phyloP scores from a whole-genome alignment of 2,888 invertebrate species.

The Gymnoscelis rufifasciata region DNA sequence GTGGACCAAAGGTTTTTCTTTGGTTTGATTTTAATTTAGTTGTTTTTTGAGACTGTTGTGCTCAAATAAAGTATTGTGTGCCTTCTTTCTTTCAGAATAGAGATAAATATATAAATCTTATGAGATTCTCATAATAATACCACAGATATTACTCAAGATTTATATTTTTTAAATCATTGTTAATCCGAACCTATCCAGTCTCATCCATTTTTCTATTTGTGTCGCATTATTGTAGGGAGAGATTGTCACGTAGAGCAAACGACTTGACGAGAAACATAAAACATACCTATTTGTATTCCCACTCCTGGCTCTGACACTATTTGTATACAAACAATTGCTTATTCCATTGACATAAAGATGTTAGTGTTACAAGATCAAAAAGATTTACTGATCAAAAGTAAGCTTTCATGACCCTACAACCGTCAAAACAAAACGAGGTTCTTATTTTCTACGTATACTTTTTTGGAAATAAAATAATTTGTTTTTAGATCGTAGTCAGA shows the following conservation, averaged over 20 bases:
- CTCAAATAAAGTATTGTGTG: too few species aligned
- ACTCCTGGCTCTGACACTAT: constrained; percentile 10
- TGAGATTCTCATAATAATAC: too few species aligned
- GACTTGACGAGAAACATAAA: constrained; percentile 15
- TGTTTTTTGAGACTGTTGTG: background rate
- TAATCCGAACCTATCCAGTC: background rate
- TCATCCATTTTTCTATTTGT: constrained; percentile 11
- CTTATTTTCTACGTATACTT: too few species aligned
- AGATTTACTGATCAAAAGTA: background rate
- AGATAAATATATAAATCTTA: too few species aligned
- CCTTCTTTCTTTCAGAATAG: too few species aligned
- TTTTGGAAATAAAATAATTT: too few species aligned
- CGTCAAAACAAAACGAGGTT: too few species aligned
- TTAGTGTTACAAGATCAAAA: background rate
- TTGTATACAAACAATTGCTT: constrained; percentile 12
- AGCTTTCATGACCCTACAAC: too few species aligned
- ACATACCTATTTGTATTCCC: constrained; percentile 11
- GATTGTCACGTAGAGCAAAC: constrained; percentile 17
- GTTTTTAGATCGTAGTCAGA: too few species aligned
- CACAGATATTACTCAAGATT: background rate
- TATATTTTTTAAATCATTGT: background rate
- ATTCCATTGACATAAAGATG: background rate
- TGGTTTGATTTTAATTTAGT: background rate
- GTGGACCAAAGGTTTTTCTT: constrained; percentile 2
- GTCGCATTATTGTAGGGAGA: constrained; percentile 7